These are phyloP conservation scores for Micronycteris hirsuta DNA, from an alignment of 2,113 vertebrate genomes.

Conservation along the genomic window DNA sequence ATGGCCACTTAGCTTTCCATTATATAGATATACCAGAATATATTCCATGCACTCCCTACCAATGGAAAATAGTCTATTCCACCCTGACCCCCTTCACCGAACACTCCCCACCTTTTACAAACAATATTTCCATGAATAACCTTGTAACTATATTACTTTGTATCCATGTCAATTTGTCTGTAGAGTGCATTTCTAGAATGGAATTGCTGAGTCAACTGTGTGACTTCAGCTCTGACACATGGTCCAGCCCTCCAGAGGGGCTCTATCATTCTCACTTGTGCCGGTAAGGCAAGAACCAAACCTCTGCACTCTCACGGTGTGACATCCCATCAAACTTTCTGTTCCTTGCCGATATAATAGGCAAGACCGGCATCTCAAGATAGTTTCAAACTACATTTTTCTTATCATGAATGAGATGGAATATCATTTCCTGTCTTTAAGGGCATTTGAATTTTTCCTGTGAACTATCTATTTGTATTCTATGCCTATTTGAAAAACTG, in stretches of 20 bases:
- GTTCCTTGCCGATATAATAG: background rate
- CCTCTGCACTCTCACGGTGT: background rate
- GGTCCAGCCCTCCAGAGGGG: background rate
- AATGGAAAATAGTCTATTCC: background rate
- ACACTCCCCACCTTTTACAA: background rate
- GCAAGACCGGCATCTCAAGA: background rate
- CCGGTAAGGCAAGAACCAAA: background rate
- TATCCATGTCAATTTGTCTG: background rate
- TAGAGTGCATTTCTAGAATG: background rate
- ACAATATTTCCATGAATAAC: background rate
- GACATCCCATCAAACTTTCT: background rate
- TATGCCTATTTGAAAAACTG: background rate
- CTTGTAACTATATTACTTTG: background rate
- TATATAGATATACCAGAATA: background rate
- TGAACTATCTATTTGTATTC: background rate
- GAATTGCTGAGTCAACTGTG: background rate
- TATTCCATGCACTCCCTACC: background rate
- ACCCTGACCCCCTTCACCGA: background rate
- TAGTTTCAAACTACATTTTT: background rate
- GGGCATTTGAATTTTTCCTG: background rate
- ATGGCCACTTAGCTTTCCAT: background rate
- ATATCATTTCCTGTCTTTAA: background rate
- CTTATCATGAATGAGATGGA: background rate
- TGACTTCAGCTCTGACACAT: background rate
- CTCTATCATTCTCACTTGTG: background rate